A percentile compares a stretch with the other conserved stretches of the same genome.
phyloP scores from a whole-genome alignment of 2,888 invertebrate genomes.

The Euplagia quadripunctaria region DNA sequence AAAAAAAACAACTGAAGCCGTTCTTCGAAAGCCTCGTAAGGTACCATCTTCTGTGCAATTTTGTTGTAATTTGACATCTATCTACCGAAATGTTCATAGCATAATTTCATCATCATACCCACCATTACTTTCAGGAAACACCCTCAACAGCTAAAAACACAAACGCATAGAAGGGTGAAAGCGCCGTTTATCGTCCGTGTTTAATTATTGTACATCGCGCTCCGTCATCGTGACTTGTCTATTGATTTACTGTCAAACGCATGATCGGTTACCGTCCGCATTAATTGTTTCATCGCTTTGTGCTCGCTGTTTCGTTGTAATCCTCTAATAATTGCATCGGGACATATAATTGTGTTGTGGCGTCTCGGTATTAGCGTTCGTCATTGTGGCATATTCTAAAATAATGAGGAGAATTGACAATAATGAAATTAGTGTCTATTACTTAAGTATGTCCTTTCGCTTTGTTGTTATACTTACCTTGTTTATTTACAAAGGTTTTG shows the following conservation, averaged over 20 bases:
- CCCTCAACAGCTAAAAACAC: neutral
- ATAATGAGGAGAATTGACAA: neutral
- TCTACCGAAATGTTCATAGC: neutral
- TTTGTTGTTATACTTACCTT: no score
- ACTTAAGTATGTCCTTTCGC: no score
- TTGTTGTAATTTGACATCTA: no score
- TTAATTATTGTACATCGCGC: constrained; percentile 39
- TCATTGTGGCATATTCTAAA: neutral
- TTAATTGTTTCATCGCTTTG: constrained; percentile 52
- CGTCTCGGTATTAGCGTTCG: neutral
- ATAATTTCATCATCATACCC: neutral
- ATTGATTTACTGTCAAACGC: constrained; percentile 59
- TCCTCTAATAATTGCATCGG: constrained; percentile 48
- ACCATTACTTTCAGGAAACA: neutral
- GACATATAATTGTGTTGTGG: constrained; percentile 22
- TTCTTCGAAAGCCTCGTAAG: no score
- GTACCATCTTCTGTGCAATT: no score
- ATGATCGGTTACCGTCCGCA: constrained; percentile 51
- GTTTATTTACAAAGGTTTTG: no score
- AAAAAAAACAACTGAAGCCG: no score
- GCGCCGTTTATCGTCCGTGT: constrained; percentile 36
- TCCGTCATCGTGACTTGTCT: constrained; percentile 36
- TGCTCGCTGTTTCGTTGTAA: constrained; percentile 36
- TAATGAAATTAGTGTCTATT: neutral
- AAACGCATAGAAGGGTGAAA: constrained; percentile 21